Base-by-base conservation (phyloP, 2,113 vertebrate species). In the Nycticryphes semicollaris region DNA sequence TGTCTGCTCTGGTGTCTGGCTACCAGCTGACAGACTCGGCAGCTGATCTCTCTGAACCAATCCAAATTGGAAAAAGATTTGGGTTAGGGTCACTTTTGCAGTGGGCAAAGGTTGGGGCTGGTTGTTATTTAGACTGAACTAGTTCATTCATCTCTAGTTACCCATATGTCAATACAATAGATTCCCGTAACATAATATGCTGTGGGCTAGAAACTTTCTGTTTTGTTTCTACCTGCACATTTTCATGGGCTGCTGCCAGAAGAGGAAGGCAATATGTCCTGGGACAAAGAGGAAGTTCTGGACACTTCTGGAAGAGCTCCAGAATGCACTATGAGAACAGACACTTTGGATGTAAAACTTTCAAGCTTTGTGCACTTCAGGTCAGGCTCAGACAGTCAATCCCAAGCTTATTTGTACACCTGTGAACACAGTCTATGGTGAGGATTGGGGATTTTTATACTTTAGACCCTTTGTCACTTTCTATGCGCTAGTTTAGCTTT, bases 101-200 rank as follows among this genome's bases (percentile, higher is more conserved):
- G 70, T 92, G 96, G 87, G 91, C 97, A 97, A 97, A 97, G 96
- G 96, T 97, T 97, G 96, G 62, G 74, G 63, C 83, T 97, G 96
- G 93, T 94, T 97, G 92, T 95, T 96, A 97, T 97, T 97, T 97
- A 95, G 84, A 47, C 73, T 91, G 94, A 94, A 86, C 92, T 85
- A 73, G 87, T 95, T 95, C 91, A 86, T 91, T 94, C 96, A 94
- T 97, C 96, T 97, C 96, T 94, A 74, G 95, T 97, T 97, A 95
- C 93, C 63, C 80, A 78, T 35, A 81, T 94, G 97, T 97, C 97
- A 97, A 87, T 97, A 97, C 93, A 97, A 94, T 17, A 70, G 63
- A 94, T 88, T 92, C 64, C 8, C 73, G 94, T 90, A 89, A 87
- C 33, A 48, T 84, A 96, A 92, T 45, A 63, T 48, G 91, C 93